A percentile compares a stretch with the other conserved stretches of the same genome.
Evolutionary conservation across 30 jellyfish, hydroid and myxozoan species (phyloP).

Genomic region (Sanderia malayensis): DNA sequence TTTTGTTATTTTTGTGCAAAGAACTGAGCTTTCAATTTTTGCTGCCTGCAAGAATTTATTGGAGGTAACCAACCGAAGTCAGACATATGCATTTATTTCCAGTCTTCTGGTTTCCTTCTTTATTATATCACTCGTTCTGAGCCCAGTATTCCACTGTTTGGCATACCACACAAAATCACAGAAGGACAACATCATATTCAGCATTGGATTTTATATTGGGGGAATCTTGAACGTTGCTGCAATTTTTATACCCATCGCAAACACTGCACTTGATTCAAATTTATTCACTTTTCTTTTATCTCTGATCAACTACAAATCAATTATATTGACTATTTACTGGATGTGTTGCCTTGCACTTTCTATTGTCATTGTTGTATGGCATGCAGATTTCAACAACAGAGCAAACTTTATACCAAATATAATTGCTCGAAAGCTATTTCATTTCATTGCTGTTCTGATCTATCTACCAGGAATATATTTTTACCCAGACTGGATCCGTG

Average conservation of each 20-base stretch:
- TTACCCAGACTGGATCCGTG: constrained; percentile 36
- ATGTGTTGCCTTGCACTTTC: constrained; percentile 31
- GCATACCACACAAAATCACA: constrained; percentile 28
- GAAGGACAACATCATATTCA: constrained; percentile 32
- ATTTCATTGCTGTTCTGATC: constrained; percentile 62
- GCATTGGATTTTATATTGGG: constrained; percentile 59
- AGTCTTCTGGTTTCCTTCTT: constrained; percentile 27
- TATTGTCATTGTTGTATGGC: constrained; percentile 58
- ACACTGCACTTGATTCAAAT: constrained; percentile 20
- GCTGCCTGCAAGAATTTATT: neutral
- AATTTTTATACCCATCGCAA: constrained; percentile 39
- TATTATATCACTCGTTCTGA: constrained; percentile 29
- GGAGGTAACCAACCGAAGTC: constrained; percentile 1
- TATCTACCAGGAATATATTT: constrained; percentile 54
- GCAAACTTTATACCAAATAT: constrained; percentile 52
- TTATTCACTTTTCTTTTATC: constrained; percentile 19
- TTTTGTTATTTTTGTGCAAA: constrained; percentile 8
- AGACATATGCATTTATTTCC: constrained; percentile 13
- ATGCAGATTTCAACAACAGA: constrained; percentile 11
- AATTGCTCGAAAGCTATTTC: constrained; percentile 69
- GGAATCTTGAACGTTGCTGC: constrained; percentile 48
- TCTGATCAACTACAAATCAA: neutral
- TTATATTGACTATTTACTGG: constrained; percentile 43
- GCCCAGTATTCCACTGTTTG: constrained; percentile 62
- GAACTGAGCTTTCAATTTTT: constrained; percentile 5